Evolutionary conservation across 2,113 vertebrate species (phyloP).

Genomic region (Hippopotamus amphibius): DNA sequence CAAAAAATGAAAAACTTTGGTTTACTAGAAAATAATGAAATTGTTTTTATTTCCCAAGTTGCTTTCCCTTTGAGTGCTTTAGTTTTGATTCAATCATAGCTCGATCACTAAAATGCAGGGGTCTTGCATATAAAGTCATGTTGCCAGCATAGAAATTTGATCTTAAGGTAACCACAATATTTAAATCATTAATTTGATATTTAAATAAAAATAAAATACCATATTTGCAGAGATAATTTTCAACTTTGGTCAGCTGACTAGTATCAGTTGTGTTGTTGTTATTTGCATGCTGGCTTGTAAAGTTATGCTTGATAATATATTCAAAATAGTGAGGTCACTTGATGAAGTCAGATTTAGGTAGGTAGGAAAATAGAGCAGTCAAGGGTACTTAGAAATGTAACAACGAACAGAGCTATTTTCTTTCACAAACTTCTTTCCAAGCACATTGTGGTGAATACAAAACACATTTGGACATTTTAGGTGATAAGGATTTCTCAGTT

Average conservation of each 20-base stretch:
- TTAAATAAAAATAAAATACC: neutral
- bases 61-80: neutral
- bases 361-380: neutral
- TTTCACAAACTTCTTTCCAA: neutral
- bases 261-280: neutral
- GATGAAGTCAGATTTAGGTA: neutral
- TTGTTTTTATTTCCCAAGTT: neutral
- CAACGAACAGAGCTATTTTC: neutral
- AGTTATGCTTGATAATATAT: neutral
- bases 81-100: neutral
- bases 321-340: neutral
- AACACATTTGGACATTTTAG: neutral
- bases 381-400: neutral
- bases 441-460: neutral
- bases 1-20: neutral
- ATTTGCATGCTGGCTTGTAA: neutral
- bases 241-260: neutral
- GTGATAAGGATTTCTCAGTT: neutral
- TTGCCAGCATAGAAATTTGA: neutral
- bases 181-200: neutral
- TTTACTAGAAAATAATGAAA: neutral
- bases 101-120: neutral
- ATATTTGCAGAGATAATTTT: neutral
- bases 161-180: neutral
- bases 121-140: neutral